Evolutionary conservation across 2,797 vertebrate genomes (phyloP).

Genomic region (Serranus cabrilla): DNA sequence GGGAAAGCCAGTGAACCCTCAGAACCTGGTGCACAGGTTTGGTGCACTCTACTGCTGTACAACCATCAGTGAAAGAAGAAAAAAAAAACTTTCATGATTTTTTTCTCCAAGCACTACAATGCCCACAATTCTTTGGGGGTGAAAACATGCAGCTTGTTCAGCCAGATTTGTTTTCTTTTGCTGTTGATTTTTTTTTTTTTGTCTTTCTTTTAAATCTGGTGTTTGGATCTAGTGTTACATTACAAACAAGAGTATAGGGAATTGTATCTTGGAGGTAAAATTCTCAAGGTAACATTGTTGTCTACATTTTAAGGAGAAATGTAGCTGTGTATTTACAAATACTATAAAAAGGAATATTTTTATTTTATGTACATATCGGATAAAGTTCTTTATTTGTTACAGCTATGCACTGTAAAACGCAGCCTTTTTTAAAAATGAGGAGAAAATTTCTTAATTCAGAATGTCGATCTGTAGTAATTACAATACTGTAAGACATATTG

Average conservation of each 20-base stretch:
- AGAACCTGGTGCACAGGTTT: slow-evolving; percentile 76
- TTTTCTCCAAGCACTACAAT: slow-evolving; percentile 88
- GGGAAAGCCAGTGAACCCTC: slow-evolving; percentile 84
- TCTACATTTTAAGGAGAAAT: slow-evolving; percentile 90
- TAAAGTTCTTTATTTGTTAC: slow-evolving; percentile 98
- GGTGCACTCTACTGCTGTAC: slow-evolving; percentile 82
- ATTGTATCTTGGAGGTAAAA: slow-evolving; percentile 86
- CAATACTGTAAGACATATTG: slow-evolving; percentile 93
- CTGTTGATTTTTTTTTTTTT: slow-evolving; percentile 85
- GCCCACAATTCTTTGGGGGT: slow-evolving; percentile 90
- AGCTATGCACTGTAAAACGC: slow-evolving; percentile 99
- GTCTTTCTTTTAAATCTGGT: slow-evolving; percentile 85
- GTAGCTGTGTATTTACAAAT: slow-evolving; percentile 97
- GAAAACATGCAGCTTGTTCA: slow-evolving; percentile 91
- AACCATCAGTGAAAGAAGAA: slow-evolving; percentile 72
- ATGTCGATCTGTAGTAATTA: slow-evolving; percentile 96
- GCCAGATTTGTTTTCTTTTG: slow-evolving; percentile 84
- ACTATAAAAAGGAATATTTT: slow-evolving; percentile 96
- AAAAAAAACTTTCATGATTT: slow-evolving; percentile 70
- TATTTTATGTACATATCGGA: slow-evolving; percentile 99
- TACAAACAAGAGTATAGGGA: slow-evolving; percentile 86
- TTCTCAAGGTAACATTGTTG: slow-evolving; percentile 90
- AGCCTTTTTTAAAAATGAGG: slow-evolving; percentile 96
- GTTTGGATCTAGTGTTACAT: slow-evolving; percentile 92
- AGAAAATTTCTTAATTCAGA: slow-evolving; percentile 97